These are phyloP conservation scores for Odontesthes bonariensis DNA, from an alignment of 2,113 vertebrate species.

Conservation along the genomic window DNA sequence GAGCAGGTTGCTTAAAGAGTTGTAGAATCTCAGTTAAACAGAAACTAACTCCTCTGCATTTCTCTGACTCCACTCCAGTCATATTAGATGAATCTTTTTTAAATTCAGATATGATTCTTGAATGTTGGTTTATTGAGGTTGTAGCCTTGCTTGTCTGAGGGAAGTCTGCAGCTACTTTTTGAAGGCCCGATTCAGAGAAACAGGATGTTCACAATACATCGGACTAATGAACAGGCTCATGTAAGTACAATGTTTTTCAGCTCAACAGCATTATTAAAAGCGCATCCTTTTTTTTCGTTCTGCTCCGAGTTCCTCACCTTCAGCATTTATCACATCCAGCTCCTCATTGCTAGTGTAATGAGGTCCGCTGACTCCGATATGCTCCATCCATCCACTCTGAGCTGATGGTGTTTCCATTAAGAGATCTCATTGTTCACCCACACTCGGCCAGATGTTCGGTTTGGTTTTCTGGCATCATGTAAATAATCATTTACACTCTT, in stretches of 20 bases:
- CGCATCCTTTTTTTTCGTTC: not conserved
- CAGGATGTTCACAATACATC: not conserved
- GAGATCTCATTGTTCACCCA: not conserved
- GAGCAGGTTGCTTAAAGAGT: no score
- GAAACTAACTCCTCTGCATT: no score
- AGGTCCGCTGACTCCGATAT: not conserved
- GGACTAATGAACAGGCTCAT: not conserved
- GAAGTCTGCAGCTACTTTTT: not conserved
- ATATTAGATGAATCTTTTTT: not conserved
- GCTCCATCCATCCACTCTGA: not conserved
- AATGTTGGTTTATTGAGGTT: no score
- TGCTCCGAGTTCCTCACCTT: slow-evolving; percentile 7
- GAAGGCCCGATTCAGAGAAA: not conserved
- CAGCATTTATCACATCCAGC: not conserved
- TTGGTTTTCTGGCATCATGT: not conserved
- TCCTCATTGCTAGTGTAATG: not conserved
- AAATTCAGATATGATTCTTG: slow-evolving; percentile 5
- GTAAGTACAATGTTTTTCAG: not conserved
- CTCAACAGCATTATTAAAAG: not conserved
- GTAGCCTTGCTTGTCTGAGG: no score
- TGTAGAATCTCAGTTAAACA: no score
- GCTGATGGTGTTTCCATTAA: not conserved
- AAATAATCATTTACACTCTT: not conserved
- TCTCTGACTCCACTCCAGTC: no score
- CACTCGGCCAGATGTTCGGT: not conserved